A percentile compares a stretch with the other conserved stretches of the same genome.
phyloP scores from a whole-genome alignment of 2,888 invertebrate genomes.

The Dioctria rufipes region DNA sequence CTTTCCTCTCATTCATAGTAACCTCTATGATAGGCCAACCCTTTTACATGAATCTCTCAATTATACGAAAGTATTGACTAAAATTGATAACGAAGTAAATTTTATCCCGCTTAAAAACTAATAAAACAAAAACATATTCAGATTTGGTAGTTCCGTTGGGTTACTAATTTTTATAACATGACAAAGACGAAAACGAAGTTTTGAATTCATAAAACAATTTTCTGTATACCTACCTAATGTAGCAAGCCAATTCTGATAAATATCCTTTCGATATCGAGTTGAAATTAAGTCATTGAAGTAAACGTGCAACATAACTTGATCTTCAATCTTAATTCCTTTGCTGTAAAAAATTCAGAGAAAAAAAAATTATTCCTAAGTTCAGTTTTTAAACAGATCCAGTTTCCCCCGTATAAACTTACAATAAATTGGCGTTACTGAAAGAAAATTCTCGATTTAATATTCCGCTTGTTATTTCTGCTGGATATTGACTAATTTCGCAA shows the following conservation, averaged over 20 bases:
- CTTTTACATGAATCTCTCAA: too few relatives aligned
- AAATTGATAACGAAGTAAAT: background rate
- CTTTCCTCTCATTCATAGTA: too few relatives aligned
- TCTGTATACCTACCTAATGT: constrained; percentile 74
- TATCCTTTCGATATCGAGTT: constrained; percentile 77
- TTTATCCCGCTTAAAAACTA: too few relatives aligned
- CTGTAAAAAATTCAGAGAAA: constrained; percentile 64
- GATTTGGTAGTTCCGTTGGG: too few relatives aligned
- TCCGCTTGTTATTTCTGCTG: constrained; percentile 77
- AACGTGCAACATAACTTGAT: constrained; percentile 76
- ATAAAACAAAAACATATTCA: too few relatives aligned
- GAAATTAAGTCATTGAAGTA: constrained; percentile 80
- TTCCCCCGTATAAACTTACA: constrained; percentile 32
- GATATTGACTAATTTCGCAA: constrained; percentile 77
- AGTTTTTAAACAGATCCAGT: background rate
- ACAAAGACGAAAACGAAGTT: too few relatives aligned
- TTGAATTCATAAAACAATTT: too few relatives aligned
- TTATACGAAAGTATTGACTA: background rate
- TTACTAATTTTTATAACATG: too few relatives aligned
- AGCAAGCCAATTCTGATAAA: constrained; percentile 80
- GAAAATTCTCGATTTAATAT: constrained; percentile 72
- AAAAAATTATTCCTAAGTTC: too few relatives aligned
- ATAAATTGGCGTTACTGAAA: constrained; percentile 67
- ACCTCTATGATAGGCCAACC: too few relatives aligned
- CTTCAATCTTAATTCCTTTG: constrained; percentile 70